These are phyloP conservation scores for Fregetta grallaria DNA, from an alignment of 2,113 vertebrate species.

Conservation along the genomic window DNA sequence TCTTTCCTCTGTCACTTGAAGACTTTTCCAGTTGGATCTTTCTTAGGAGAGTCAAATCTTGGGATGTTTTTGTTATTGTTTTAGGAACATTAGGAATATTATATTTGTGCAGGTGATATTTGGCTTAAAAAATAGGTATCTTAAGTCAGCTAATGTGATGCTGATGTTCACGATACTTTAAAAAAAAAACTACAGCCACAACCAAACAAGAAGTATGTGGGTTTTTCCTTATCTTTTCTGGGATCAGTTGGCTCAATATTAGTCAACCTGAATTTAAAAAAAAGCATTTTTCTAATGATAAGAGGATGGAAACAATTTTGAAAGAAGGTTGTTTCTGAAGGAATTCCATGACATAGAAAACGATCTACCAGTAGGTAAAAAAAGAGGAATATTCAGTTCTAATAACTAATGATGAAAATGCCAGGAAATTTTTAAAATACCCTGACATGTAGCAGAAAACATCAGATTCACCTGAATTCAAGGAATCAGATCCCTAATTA, in stretches of 20 bases:
- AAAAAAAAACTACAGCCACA: background rate
- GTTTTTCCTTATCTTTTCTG: background rate
- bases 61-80: background rate
- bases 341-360: background rate
- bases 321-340: background rate
- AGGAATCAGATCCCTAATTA: background rate
- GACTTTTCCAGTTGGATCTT: background rate
- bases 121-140: background rate
- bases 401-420: background rate
- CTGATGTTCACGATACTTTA: background rate
- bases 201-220: background rate
- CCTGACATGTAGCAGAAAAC: background rate
- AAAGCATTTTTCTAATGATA: background rate
- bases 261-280: background rate
- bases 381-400: background rate
- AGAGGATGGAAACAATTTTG: background rate
- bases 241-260: background rate
- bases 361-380: background rate
- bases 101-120: background rate
- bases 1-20: background rate
- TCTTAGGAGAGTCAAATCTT: background rate
- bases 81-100: background rate
- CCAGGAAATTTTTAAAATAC: background rate
- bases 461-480: background rate
- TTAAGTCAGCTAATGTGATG: background rate